phyloP scores from a whole-genome alignment of 2,797 vertebrate genomes.

The Macrochelys suwanniensis region DNA sequence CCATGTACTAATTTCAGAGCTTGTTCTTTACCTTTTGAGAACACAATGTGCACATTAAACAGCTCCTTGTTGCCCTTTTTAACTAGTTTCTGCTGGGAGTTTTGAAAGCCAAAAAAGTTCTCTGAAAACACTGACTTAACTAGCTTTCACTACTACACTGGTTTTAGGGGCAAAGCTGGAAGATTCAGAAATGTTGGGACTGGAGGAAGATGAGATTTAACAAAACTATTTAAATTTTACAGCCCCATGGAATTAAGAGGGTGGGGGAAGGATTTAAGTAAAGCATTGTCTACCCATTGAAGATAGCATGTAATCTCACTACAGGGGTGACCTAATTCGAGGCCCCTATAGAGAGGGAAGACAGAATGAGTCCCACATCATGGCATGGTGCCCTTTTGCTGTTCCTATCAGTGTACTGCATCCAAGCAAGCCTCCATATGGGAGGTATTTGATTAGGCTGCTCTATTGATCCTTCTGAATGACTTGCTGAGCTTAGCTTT shows the following conservation, averaged over 20 bases:
- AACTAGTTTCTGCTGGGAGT: slow-evolving; percentile 49
- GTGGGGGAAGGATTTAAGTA: neutral
- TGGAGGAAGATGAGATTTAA: neutral
- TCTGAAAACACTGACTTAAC: slow-evolving; percentile 6
- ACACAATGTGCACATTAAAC: neutral
- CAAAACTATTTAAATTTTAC: neutral
- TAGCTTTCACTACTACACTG: slow-evolving; percentile 20
- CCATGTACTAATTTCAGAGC: slow-evolving; percentile 43
- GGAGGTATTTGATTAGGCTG: neutral
- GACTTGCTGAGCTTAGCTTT: neutral
- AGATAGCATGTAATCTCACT: neutral
- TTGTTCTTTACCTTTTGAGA: slow-evolving; percentile 56
- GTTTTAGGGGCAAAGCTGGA: neutral
- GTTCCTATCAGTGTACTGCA: neutral
- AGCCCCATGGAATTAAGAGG: neutral
- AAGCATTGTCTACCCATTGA: neutral
- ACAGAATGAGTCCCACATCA: neutral
- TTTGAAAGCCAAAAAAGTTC: slow-evolving; percentile 43
- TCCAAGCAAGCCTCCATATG: neutral
- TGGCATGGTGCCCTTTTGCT: neutral
- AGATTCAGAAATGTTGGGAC: neutral
- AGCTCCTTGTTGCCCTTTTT: too few species aligned
- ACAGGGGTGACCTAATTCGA: neutral
- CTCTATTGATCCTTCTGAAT: neutral
- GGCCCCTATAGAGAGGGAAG: neutral